Evolutionary conservation across 2,888 invertebrate species (phyloP), one percentile per base, ranked within the genome.

Genomic region (Epicampocera succincta): DNA sequence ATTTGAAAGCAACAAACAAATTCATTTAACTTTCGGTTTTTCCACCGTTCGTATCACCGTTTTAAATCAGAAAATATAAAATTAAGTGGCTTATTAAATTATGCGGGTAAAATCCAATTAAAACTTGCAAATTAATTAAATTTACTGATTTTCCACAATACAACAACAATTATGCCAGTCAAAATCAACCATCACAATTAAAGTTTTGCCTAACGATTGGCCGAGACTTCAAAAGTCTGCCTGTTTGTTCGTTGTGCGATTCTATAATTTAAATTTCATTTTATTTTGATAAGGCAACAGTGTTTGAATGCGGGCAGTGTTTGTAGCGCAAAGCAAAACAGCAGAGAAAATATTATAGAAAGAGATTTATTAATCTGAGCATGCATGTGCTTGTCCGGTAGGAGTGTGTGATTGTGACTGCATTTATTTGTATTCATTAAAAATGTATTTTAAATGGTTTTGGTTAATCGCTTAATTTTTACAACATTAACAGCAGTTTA

Each of bases 71-170:
- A 65, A 74, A 65, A 13, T 19, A 11, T n/a, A 52, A 66, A 52
- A 60, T 73, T 54, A 66, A 79, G 60, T 25, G 19, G 65, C 50
- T 65, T 60, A 58, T 65, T 78, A 44, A 79, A 79, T 66, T 73
- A 68, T 72, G 78, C 60, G 78, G 72, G 44, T 54, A 73, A 79
- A 79, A 79, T 73, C 60, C 78, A 73, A 73, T 79, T 72, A 78
- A 78, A 72, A 79, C 46, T 61, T 66, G 61, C 19, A 72, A 79
- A 73, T 79, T 79, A 68, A 79, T 79, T 79, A 66, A 60, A 73
- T 79, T 66, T 52, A 44, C 19, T 66, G 58, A 66, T 44, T 38
- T 69, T 54, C 44, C 21, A 44, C 17, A 60, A 15, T 50, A 33
- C 21, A 40, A 50, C 19, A 44, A 33, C 21, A 63, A 19, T 33